These are phyloP conservation scores for Lampris incognitus DNA, from an alignment of 2,113 vertebrate genomes.

Conservation along the genomic window DNA sequence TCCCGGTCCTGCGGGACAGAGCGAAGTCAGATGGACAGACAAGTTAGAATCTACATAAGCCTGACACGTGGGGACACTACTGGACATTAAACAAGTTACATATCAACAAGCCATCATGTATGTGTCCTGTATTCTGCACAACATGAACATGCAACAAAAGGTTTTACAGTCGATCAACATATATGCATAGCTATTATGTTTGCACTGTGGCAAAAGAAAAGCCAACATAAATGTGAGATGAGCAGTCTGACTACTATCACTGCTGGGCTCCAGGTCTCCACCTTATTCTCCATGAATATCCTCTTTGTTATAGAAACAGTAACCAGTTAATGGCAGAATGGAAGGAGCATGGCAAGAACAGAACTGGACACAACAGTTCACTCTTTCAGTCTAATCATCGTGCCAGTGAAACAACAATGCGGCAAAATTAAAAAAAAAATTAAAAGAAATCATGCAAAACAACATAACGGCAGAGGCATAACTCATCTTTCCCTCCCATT, in stretches of 20 bases:
- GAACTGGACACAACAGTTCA: background rate
- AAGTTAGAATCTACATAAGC: background rate
- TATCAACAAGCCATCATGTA: too few relatives aligned
- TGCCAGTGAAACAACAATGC: background rate
- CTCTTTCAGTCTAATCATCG: background rate
- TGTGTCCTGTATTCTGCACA: too few relatives aligned
- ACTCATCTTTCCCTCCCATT: background rate
- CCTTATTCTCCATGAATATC: too few relatives aligned
- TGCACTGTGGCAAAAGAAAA: background rate
- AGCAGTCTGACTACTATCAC: too few relatives aligned
- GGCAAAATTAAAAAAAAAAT: too few relatives aligned
- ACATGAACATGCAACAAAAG: too few relatives aligned
- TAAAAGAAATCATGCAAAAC: background rate
- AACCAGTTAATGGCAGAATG: background rate
- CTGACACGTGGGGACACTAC: background rate
- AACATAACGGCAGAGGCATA: background rate
- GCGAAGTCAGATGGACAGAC: background rate
- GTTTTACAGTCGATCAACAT: too few relatives aligned
- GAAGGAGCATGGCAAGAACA: background rate
- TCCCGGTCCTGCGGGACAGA: constrained; percentile 52
- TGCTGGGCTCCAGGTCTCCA: too few relatives aligned
- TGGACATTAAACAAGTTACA: background rate
- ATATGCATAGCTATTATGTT: background rate
- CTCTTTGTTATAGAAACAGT: constrained; percentile 40
- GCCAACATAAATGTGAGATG: background rate